These are phyloP conservation scores for Musca vetustissima DNA, from an alignment of 1,140 invertebrate species.

Conservation along the genomic window DNA sequence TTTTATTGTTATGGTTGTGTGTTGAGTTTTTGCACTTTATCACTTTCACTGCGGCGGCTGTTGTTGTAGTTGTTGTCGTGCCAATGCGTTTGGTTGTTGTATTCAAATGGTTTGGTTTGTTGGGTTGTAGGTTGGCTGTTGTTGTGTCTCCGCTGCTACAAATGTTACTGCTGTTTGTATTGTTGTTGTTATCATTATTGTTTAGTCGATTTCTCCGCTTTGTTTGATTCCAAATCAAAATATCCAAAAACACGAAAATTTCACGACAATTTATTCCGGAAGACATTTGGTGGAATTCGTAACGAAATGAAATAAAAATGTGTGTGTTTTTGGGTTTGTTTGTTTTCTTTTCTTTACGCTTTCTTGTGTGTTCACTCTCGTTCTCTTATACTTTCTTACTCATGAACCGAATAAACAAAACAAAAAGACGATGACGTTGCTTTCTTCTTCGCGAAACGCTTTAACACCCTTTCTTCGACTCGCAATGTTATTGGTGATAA, in stretches of 20 bases:
- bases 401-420: background rate
- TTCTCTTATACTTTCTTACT: background rate
- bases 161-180: slow-evolving; percentile 40
- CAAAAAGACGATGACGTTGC: background rate
- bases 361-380: background rate
- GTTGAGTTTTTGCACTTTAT: slow-evolving; percentile 27
- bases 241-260: slow-evolving; percentile 57
- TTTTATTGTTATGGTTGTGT: slow-evolving; percentile 28
- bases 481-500: too few relatives aligned
- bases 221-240: slow-evolving; percentile 56
- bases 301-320: slow-evolving; percentile 26
- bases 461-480: too few relatives aligned
- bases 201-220: slow-evolving; percentile 54
- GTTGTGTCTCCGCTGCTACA: slow-evolving; percentile 11
- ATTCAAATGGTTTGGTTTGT: slow-evolving; percentile 18
- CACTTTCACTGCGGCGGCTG: slow-evolving; percentile 32
- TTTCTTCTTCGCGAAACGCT: too few relatives aligned
- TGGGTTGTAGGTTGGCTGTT: background rate
- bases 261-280: slow-evolving; percentile 56
- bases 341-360: background rate
- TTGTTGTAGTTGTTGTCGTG: too few relatives aligned
- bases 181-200: slow-evolving; percentile 35
- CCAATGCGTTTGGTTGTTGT: slow-evolving; percentile 31
- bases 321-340: slow-evolving; percentile 31
- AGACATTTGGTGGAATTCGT: slow-evolving; percentile 45